Evolutionary conservation across 53 echinoderm and acorn worm species (phyloP).

Genomic region (Zoroaster sp.): DNA sequence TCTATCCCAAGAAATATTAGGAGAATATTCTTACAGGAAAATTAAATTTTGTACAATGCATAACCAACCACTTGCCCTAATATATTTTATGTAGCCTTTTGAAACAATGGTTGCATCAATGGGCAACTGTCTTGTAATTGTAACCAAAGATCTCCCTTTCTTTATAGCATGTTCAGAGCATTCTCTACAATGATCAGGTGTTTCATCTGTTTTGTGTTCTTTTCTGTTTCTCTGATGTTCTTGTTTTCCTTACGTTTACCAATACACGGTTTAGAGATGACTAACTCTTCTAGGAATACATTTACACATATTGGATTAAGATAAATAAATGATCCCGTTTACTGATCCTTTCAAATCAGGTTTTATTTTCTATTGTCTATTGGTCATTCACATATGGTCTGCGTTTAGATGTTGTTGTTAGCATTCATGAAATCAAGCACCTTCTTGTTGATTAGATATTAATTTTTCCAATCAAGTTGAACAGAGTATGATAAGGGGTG

Average conservation of each 20-base stretch:
- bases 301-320: not conserved
- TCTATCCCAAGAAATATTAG: too few species aligned
- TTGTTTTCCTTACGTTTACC: slow-evolving; percentile 10
- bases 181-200: slow-evolving; percentile 9
- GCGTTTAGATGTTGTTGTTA: too few species aligned
- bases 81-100: not conserved
- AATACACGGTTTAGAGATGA: not conserved
- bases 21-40: too few species aligned
- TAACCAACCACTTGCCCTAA: slow-evolving; percentile 20
- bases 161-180: not conserved
- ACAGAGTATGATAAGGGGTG: too few species aligned
- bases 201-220: not conserved
- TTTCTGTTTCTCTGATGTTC: slow-evolving; percentile 13
- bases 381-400: too few species aligned
- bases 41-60: too few species aligned
- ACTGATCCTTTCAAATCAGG: too few species aligned
- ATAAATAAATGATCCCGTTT: too few species aligned
- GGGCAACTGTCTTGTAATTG: not conserved
- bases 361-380: too few species aligned
- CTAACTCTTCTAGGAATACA: not conserved
- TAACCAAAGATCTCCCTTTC: not conserved
- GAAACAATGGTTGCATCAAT: not conserved
- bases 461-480: too few species aligned
- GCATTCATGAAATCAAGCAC: too few species aligned
- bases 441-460: too few species aligned